Percentiles rank a stretch among this genome's conserved stretches.
phyloP scores from a whole-genome alignment of 2,113 vertebrate species.

The Gnathochromis pfefferi region DNA sequence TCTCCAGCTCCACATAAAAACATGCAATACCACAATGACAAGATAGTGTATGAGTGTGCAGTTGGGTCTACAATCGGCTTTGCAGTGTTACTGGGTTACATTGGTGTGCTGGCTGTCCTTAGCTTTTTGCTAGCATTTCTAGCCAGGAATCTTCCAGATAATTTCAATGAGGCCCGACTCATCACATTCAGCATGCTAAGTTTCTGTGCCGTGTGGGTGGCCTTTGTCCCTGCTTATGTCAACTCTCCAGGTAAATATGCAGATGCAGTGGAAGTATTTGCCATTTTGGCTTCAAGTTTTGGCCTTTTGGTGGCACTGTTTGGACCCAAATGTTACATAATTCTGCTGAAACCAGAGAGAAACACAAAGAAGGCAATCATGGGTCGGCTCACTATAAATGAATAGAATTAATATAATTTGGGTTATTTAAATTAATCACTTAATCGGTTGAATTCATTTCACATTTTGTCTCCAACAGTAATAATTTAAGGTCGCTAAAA shows the following conservation, averaged over 20 bases:
- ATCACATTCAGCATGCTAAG: slow-evolving; percentile 73
- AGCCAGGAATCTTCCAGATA: slow-evolving; percentile 61
- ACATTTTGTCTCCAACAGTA: background rate
- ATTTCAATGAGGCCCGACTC: slow-evolving; percentile 64
- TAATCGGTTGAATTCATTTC: background rate
- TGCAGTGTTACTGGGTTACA: slow-evolving; percentile 55
- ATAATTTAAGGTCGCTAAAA: background rate
- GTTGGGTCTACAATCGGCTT: slow-evolving; percentile 56
- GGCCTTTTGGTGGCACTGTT: slow-evolving; percentile 64
- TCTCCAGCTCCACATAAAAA: slow-evolving; percentile 49
- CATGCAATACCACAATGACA: slow-evolving; percentile 30
- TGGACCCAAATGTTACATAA: slow-evolving; percentile 20
- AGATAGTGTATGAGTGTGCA: slow-evolving; percentile 58
- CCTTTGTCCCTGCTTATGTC: slow-evolving; percentile 45
- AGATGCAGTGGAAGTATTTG: slow-evolving; percentile 36
- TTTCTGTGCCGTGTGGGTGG: slow-evolving; percentile 69
- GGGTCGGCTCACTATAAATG: background rate
- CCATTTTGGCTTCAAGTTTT: slow-evolving; percentile 68
- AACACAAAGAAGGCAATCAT: slow-evolving; percentile 62
- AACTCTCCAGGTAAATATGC: slow-evolving; percentile 19
- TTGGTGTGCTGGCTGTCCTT: slow-evolving; percentile 52
- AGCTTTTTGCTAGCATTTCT: slow-evolving; percentile 65
- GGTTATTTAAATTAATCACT: background rate
- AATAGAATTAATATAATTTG: background rate
- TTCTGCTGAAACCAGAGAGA: slow-evolving; percentile 47